phyloP scores from a whole-genome alignment of 2,797 vertebrate species.

The Apodemus agrarius region DNA sequence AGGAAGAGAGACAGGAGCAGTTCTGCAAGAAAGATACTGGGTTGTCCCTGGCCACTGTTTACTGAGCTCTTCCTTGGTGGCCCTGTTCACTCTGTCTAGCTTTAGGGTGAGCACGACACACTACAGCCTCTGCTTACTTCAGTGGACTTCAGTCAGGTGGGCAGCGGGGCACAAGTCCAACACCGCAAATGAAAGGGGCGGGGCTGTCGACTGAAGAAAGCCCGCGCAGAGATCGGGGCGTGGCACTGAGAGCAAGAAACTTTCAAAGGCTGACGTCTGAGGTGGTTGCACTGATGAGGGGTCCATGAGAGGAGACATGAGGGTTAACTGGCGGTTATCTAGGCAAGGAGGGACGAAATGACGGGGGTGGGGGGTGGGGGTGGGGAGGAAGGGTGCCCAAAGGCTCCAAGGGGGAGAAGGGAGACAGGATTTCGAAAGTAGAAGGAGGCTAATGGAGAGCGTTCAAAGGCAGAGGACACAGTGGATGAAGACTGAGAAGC shows the following conservation, averaged over 20 bases:
- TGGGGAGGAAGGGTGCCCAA: background rate
- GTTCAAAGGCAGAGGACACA: background rate
- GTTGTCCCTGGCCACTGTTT: background rate
- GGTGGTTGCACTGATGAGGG: background rate
- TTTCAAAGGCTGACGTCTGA: background rate
- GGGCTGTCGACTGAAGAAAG: background rate
- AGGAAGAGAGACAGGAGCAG: background rate
- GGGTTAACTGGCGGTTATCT: background rate
- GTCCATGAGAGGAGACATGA: background rate
- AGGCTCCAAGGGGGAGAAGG: background rate
- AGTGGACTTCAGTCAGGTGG: background rate
- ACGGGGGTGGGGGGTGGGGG: background rate
- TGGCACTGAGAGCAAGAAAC: accelerated
- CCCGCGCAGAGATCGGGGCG: background rate
- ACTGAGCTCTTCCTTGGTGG: background rate
- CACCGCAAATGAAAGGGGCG: background rate
- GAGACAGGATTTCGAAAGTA: background rate
- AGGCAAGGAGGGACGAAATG: background rate
- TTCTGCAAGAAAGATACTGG: background rate
- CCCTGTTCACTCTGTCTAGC: background rate
- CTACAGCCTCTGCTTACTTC: background rate
- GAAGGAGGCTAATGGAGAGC: background rate
- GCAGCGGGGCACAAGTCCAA: background rate
- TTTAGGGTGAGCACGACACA: background rate
- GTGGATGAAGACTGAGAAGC: background rate